A percentile compares a stretch with the other conserved stretches of the same genome.
Conservation (phyloP, 2,113 vertebrate species). For the Phrynosoma platyrhinos region DNA sequence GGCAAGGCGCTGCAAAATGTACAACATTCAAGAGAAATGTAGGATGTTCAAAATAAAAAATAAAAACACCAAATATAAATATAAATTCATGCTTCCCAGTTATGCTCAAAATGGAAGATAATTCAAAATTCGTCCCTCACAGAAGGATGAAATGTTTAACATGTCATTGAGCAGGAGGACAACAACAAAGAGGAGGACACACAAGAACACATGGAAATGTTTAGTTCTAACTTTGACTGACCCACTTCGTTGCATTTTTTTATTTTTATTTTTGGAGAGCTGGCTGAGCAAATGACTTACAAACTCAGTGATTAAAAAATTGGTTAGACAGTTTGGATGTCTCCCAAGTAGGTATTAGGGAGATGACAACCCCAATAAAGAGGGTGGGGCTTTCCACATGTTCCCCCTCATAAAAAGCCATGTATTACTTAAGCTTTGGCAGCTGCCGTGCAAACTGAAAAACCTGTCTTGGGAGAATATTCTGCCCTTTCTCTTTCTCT, state of each 20-base stretch:
- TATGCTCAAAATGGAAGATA: no score
- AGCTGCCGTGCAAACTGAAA: not conserved
- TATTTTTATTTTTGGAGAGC: not conserved
- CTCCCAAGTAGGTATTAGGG: slow-evolving; percentile 23
- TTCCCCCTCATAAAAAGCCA: not conserved
- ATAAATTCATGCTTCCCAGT: no score
- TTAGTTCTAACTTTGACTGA: not conserved
- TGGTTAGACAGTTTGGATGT: slow-evolving; percentile 30
- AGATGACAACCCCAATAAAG: slow-evolving; percentile 17
- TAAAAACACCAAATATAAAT: no score
- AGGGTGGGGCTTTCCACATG: not conserved
- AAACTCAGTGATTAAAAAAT: not conserved
- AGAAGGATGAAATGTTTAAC: no score
- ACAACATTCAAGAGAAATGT: no score
- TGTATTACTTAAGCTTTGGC: slow-evolving; percentile 11
- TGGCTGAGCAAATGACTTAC: not conserved
- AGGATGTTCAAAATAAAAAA: no score
- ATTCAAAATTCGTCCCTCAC: no score
- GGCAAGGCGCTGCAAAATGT: no score
- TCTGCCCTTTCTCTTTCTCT: not conserved
- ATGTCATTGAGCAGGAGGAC: no score
- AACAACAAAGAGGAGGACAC: not conserved
- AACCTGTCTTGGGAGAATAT: not conserved
- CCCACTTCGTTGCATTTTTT: no score
- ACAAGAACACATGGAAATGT: not conserved